A percentile compares a stretch with the other conserved stretches of the same genome.
Conservation (phyloP, 2,797 vertebrate genomes). For the Sus cebifrons region DNA sequence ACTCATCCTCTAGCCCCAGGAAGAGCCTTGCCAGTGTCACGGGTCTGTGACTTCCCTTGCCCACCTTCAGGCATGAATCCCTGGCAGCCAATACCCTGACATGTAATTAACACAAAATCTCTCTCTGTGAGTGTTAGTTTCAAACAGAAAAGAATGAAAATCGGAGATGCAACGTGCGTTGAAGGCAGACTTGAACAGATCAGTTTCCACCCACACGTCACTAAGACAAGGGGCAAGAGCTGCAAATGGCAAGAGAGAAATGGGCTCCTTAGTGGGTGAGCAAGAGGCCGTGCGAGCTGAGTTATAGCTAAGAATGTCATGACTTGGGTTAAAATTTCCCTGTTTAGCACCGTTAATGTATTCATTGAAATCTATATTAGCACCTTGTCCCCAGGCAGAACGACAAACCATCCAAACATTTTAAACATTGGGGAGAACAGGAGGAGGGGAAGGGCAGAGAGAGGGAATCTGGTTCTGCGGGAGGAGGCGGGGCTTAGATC, state of each 20-base stretch:
- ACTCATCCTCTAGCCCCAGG: neutral
- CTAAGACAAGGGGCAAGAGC: slow-evolving; percentile 35
- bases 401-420: slow-evolving; percentile 89
- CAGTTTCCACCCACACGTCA: neutral
- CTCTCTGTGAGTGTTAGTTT: neutral
- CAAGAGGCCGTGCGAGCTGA: slow-evolving; percentile 82
- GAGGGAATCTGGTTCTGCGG: slow-evolving; percentile 89
- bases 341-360: slow-evolving; percentile 96
- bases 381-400: slow-evolving; percentile 94
- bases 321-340: slow-evolving; percentile 83
- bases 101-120: slow-evolving; percentile 53
- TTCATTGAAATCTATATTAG: slow-evolving; percentile 95
- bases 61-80: slow-evolving; percentile 16
- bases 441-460: slow-evolving; percentile 85
- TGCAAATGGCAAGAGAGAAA: neutral
- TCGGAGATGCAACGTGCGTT: neutral
- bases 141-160: slow-evolving; percentile 10
- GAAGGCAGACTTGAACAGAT: neutral
- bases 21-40: neutral
- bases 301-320: slow-evolving; percentile 78
- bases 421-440: slow-evolving; percentile 88
- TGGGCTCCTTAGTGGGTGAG: slow-evolving; percentile 36
- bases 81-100: neutral
- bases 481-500: slow-evolving; percentile 92
- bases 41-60: slow-evolving; percentile 45